Conservation (phyloP, 1,140 invertebrate species). For the Lepidurus couesii region DNA sequence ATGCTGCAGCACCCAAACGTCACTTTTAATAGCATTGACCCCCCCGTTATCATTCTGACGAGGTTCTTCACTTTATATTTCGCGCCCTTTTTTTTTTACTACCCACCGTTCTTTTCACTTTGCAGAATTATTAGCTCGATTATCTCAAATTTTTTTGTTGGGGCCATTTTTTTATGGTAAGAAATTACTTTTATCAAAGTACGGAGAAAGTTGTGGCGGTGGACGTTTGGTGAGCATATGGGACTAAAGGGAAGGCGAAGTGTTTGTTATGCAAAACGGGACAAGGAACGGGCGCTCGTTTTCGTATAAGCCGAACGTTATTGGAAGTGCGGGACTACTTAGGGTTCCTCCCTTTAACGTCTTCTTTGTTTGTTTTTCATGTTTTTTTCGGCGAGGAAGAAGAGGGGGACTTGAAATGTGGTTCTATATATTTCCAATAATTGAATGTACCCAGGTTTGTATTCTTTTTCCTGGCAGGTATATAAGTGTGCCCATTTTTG, state of each 20-base stretch:
- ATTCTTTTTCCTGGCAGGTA: too few species aligned
- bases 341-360: background rate
- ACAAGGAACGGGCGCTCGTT: background rate
- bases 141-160: too few species aligned
- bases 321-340: background rate
- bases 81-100: background rate
- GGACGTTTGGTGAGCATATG: background rate
- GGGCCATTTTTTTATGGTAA: too few species aligned
- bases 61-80: background rate
- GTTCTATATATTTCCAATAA: background rate
- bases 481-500: too few species aligned
- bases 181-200: too few species aligned
- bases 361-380: constrained; percentile 5
- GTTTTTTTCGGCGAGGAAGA: background rate
- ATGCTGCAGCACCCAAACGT: constrained; percentile 18
- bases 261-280: background rate
- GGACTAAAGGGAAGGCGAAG: background rate
- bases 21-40: constrained; percentile 15
- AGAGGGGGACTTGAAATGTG: background rate
- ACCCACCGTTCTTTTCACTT: too few species aligned
- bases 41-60: background rate
- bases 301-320: constrained; percentile 10
- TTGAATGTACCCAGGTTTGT: background rate
- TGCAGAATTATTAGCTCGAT: too few species aligned
- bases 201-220: background rate